Base-by-base conservation (phyloP, 2,888 invertebrate species). In the Zonitis immaculata region DNA sequence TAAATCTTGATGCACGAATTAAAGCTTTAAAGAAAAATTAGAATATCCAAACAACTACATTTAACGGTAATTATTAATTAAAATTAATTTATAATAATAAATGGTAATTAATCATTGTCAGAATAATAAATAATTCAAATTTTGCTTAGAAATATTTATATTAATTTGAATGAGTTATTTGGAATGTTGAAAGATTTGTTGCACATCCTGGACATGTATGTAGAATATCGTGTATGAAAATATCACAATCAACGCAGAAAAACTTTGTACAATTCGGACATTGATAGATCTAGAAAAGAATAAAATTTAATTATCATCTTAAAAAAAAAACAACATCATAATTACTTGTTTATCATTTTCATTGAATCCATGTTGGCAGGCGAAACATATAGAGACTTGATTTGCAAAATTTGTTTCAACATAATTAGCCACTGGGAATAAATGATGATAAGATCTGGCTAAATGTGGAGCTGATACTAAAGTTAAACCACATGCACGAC, bases 161-260 rank as follows among this genome's bases (percentile, higher is more conserved):
- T 7, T 45, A 61, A 51, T 58, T 60, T 9, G 59, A 59, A 47
- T 67, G 66, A 16, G 65, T 62, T 44, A 70, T 59, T 62, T 78
- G 76, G 65, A 78, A 81, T 18, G 78, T 78, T 47, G 76, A 69
- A 43, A 77, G 75, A 74, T 81, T 84, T 2, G 89, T 86, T n/a
- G 93, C 87, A 78, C 99, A 99, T 42, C 95, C 96, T 12, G 98
- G 97, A 75, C 99, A 99, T 32, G 92, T 91, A 76, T 99, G 98
- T 49, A 99, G 79, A 0, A 92, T 89, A 64, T 93, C 92, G 62
- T 97, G 93, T 32, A 98, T 87, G 72, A 95, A 91, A 64, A 92
- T 82, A 79, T 98, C 97, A 79, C 99, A 99, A 76, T 98, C 95
- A 67, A 92, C 81, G 74, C 99, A 99, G 76, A 91, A 97, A 53